Evolutionary conservation across 2,888 invertebrate genomes (phyloP).

Genomic region (Boloria euphrosyne): DNA sequence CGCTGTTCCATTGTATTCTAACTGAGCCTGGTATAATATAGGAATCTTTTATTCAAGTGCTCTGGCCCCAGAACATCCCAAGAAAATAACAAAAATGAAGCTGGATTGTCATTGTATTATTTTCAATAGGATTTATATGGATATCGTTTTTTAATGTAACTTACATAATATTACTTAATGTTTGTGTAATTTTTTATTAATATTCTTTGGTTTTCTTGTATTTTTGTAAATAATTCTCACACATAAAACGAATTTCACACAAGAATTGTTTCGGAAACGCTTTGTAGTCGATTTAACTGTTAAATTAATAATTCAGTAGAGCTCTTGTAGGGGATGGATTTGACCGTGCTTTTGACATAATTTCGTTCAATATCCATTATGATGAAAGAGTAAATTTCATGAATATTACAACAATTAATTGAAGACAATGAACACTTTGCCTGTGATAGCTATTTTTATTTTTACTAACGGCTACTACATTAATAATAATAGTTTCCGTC

Average conservation of each 20-base stretch:
- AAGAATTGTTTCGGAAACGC: too few relatives aligned
- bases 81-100: constrained; percentile 76
- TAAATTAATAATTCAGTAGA: constrained; percentile 2
- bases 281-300: too few relatives aligned
- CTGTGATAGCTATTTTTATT: constrained; percentile 30
- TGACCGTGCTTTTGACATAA: not conserved
- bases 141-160: constrained; percentile 48
- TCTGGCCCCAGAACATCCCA: constrained; percentile 67
- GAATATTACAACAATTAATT: constrained; percentile 4
- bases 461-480: constrained; percentile 58
- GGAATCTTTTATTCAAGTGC: constrained; percentile 81
- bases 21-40: constrained; percentile 69
- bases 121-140: constrained; percentile 74
- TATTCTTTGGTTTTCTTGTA: too few relatives aligned
- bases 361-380: not conserved
- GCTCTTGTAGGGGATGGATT: not conserved
- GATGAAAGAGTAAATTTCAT: not conserved
- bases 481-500: constrained; percentile 65
- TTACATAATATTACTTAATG: constrained; percentile 3
- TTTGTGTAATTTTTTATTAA: not conserved
- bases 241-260: too few relatives aligned
- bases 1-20: constrained; percentile 68
- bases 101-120: constrained; percentile 71
- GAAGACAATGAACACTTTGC: not conserved
- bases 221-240: too few relatives aligned